Percentiles rank a stretch among this genome's conserved stretches.
Conservation (phyloP, 1,140 invertebrate genomes). For the Venturia canescens region DNA sequence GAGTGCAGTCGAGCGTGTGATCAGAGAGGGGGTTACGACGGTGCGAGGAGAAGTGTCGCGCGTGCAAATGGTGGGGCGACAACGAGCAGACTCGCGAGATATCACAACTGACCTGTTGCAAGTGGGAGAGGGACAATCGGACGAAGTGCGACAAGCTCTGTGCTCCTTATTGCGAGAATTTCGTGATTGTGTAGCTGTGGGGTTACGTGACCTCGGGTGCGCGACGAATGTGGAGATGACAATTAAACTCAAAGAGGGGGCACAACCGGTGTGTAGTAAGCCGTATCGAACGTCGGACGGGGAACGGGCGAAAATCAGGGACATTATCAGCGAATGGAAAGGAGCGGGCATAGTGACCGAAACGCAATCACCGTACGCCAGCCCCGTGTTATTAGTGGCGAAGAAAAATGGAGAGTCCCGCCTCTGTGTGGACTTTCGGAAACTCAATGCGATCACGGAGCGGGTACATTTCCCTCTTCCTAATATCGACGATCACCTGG, state of each 20-base stretch:
- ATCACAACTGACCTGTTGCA: neutral
- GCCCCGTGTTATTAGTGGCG: too few relatives aligned
- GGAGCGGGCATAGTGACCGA: slow-evolving; percentile 41
- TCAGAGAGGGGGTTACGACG: neutral
- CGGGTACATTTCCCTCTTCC: too few relatives aligned
- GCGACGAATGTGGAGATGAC: slow-evolving; percentile 32
- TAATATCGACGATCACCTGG: too few relatives aligned
- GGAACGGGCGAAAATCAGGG: slow-evolving; percentile 16
- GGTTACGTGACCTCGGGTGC: slow-evolving; percentile 12
- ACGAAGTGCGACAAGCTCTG: slow-evolving; percentile 25
- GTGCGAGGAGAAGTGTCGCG: neutral
- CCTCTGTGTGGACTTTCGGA: too few relatives aligned
- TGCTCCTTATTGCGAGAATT: slow-evolving; percentile 33
- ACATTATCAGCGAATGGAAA: slow-evolving; percentile 33
- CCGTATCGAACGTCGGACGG: slow-evolving; percentile 8
- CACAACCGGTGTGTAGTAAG: slow-evolving; percentile 25
- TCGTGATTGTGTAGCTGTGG: slow-evolving; percentile 11
- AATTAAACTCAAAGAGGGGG: slow-evolving; percentile 25
- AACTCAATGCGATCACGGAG: slow-evolving; percentile 21
- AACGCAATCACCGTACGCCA: too few relatives aligned
- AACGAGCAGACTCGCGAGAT: neutral
- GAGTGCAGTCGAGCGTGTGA: neutral
- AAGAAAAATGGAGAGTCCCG: too few relatives aligned
- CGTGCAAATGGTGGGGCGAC: neutral
- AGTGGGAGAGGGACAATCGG: slow-evolving; percentile 13